A percentile compares a stretch with the other conserved stretches of the same genome.
Conservation (phyloP, 2,113 vertebrate species). For the Beaufortia kweichowensis region DNA sequence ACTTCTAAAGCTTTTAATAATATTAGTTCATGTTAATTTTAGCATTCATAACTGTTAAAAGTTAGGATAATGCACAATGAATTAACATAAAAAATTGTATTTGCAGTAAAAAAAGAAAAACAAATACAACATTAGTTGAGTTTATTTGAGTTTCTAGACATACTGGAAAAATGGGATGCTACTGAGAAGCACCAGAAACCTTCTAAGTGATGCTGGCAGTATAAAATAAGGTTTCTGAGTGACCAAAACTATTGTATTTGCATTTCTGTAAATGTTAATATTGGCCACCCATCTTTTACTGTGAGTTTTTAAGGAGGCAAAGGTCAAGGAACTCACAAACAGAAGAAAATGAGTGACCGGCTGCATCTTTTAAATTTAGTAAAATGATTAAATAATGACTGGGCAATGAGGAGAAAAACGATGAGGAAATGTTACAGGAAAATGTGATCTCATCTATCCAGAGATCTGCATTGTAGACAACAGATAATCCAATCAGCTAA, state of each 20-base stretch:
- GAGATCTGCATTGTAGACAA: conserved; percentile 13
- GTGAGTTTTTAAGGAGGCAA: neutral
- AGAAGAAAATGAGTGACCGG: neutral
- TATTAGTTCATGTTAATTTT: too few relatives aligned
- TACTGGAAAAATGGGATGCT: too few relatives aligned
- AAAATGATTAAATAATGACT: neutral
- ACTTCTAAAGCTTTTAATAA: too few relatives aligned
- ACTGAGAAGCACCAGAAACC: too few relatives aligned
- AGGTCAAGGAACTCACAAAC: neutral
- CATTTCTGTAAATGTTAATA: neutral
- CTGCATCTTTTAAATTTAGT: neutral
- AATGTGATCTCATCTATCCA: conserved; percentile 2
- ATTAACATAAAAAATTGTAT: too few relatives aligned
- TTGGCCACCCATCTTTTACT: neutral
- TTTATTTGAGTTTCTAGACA: too few relatives aligned
- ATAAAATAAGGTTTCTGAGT: too few relatives aligned
- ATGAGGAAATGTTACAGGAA: neutral
- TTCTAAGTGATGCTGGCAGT: too few relatives aligned
- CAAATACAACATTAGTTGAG: too few relatives aligned
- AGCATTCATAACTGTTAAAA: too few relatives aligned
- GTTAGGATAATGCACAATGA: too few relatives aligned
- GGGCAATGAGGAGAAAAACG: conserved; percentile 8
- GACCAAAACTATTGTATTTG: neutral
- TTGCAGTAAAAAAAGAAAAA: too few relatives aligned
- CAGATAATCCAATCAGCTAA: conserved; percentile 17